A percentile compares a stretch with the other conserved stretches of the same genome.
Conservation (phyloP, 2,113 vertebrate species). For the Microtus montanus region DNA sequence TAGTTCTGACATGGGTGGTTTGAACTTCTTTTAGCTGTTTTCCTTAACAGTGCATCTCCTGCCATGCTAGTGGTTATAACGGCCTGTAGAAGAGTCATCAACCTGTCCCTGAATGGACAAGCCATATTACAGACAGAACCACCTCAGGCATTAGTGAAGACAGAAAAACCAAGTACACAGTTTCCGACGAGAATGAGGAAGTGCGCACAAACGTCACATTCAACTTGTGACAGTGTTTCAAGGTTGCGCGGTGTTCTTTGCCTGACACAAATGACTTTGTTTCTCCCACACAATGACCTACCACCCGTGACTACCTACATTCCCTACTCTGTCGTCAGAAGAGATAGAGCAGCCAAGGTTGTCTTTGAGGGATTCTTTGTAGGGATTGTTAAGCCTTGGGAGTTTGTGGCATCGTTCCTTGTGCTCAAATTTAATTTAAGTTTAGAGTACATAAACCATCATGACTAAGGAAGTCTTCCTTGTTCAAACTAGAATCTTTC, state of each 20-base stretch:
- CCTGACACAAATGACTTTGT: neutral
- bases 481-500: constrained; percentile 13
- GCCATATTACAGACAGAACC: neutral
- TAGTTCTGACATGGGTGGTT: neutral
- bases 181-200: neutral
- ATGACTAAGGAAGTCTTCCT: neutral
- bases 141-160: neutral
- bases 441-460: neutral
- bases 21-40: neutral
- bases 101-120: neutral
- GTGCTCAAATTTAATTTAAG: neutral
- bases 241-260: neutral
- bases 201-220: neutral
- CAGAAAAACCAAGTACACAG: neutral
- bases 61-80: neutral
- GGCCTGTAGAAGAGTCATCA: neutral
- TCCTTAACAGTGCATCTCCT: neutral
- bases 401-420: neutral
- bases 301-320: neutral
- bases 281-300: neutral
- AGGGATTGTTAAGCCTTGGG: neutral
- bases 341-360: neutral
- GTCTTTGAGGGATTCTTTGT: neutral
- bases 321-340: neutral
- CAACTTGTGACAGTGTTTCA: neutral